Evolutionary conservation across 2,797 vertebrate genomes (phyloP).

Genomic region (Numenius phaeopus): DNA sequence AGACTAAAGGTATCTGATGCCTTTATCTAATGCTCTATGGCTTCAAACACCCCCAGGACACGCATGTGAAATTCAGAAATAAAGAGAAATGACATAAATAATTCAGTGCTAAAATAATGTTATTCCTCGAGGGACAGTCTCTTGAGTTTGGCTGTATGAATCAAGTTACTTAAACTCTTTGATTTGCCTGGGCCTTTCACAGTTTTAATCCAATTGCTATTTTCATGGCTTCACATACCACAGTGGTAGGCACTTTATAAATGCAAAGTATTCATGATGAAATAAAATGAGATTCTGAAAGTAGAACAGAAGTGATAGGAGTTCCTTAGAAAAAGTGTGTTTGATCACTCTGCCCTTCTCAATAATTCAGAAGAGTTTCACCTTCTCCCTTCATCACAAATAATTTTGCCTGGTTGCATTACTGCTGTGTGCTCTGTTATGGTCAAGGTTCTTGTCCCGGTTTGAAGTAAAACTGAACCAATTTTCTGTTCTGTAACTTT

Average conservation of each 20-base stretch:
- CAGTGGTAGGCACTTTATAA: not conserved
- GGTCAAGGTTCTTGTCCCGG: not conserved
- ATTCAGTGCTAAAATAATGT: not conserved
- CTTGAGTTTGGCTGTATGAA: not conserved
- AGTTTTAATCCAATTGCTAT: not conserved
- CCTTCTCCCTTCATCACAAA: not conserved
- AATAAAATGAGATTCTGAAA: slow-evolving; percentile 13
- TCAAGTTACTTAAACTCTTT: not conserved
- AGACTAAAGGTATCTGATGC: not conserved
- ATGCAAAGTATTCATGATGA: not conserved
- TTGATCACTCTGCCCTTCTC: slow-evolving; percentile 23
- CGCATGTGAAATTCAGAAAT: not conserved
- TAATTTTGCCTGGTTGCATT: not conserved
- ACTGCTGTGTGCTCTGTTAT: not conserved
- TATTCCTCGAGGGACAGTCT: not conserved
- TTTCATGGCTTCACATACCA: not conserved
- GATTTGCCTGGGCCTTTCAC: slow-evolving; percentile 2
- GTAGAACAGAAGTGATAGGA: slow-evolving; percentile 3
- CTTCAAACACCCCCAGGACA: not conserved
- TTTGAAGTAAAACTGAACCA: too few relatives aligned
- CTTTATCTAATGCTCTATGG: not conserved
- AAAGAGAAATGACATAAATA: not conserved
- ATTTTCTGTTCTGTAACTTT: too few relatives aligned
- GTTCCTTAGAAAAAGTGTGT: not conserved
- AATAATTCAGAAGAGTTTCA: slow-evolving; percentile 13